A percentile compares a stretch with the other conserved stretches of the same genome.
phyloP scores from a whole-genome alignment of 2,888 invertebrate species.

The Eulithis testata region DNA sequence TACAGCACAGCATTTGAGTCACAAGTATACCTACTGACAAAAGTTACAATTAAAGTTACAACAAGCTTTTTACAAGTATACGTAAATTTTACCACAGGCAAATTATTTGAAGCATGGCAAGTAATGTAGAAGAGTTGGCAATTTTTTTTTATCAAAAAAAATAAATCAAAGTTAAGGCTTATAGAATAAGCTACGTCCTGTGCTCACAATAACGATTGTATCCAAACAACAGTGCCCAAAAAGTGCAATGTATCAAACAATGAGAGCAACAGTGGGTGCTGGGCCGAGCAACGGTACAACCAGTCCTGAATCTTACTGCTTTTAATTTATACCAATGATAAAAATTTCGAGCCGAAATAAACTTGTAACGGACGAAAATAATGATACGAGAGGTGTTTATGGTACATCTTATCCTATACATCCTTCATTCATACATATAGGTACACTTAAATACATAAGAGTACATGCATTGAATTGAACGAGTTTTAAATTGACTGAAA shows the following conservation, averaged over 20 bases:
- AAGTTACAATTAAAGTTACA: too few relatives aligned
- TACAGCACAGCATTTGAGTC: not conserved
- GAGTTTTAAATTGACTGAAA: too few relatives aligned
- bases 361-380: conserved; percentile 9
- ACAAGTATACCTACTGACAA: not conserved
- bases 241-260: conserved; percentile 77
- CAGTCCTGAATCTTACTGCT: conserved; percentile 55
- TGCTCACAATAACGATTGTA: conserved; percentile 58
- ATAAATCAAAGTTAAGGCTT: too few relatives aligned
- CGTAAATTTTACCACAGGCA: too few relatives aligned
- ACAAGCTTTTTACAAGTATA: too few relatives aligned
- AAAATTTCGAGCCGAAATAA: conserved; percentile 49
- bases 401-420: too few relatives aligned
- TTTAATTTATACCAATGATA: conserved; percentile 59
- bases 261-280: conserved; percentile 64
- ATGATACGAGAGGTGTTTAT: not conserved
- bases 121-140: too few relatives aligned
- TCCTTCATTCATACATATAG: too few relatives aligned
- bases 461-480: too few relatives aligned
- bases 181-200: conserved; percentile 50
- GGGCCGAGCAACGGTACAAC: conserved; percentile 80
- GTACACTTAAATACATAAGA: too few relatives aligned
- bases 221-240: conserved; percentile 62
- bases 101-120: too few relatives aligned
- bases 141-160: too few relatives aligned